Conservation (phyloP, 2,888 invertebrate genomes). For the Onthophagus sagittarius region DNA sequence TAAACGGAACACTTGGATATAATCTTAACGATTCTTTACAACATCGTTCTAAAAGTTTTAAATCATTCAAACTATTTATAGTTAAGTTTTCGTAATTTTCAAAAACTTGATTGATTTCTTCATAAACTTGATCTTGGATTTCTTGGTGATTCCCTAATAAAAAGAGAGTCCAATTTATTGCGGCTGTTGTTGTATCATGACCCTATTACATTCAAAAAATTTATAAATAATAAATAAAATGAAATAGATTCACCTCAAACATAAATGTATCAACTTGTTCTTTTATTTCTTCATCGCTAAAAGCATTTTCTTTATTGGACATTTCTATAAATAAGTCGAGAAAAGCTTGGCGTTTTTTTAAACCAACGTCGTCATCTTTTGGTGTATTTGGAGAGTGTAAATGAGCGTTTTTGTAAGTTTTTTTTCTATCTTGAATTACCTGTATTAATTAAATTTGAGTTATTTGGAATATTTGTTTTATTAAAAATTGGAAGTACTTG, state of each 20-base stretch:
- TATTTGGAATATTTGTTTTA: background rate
- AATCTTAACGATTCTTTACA: slow-evolving; percentile 65
- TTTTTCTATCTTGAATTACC: slow-evolving; percentile 12
- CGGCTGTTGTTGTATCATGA: slow-evolving; percentile 39
- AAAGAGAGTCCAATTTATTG: slow-evolving; percentile 38
- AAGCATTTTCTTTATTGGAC: slow-evolving; percentile 1
- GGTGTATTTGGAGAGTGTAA: background rate
- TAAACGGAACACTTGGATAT: slow-evolving; percentile 65
- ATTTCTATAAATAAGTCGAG: slow-evolving; percentile 4
- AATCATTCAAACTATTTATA: slow-evolving; percentile 52
- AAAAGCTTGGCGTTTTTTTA: slow-evolving; percentile 1
- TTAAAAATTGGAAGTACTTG: slow-evolving; percentile 2
- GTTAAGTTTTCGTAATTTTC: slow-evolving; percentile 51
- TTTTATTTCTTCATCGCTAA: slow-evolving; percentile 2
- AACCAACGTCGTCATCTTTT: background rate
- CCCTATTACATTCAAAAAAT: slow-evolving; percentile 31
- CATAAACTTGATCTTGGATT: slow-evolving; percentile 45
- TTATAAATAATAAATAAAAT: background rate
- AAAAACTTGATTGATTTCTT: slow-evolving; percentile 50
- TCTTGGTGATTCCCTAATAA: slow-evolving; percentile 36
- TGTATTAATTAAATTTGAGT: background rate
- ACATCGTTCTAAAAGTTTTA: slow-evolving; percentile 66
- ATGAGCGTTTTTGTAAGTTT: background rate
- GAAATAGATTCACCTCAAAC: background rate
- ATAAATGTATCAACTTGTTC: slow-evolving; percentile 8